These are phyloP conservation scores for Aphis craccivora DNA, from an alignment of 1,140 invertebrate species.

Conservation along the genomic window DNA sequence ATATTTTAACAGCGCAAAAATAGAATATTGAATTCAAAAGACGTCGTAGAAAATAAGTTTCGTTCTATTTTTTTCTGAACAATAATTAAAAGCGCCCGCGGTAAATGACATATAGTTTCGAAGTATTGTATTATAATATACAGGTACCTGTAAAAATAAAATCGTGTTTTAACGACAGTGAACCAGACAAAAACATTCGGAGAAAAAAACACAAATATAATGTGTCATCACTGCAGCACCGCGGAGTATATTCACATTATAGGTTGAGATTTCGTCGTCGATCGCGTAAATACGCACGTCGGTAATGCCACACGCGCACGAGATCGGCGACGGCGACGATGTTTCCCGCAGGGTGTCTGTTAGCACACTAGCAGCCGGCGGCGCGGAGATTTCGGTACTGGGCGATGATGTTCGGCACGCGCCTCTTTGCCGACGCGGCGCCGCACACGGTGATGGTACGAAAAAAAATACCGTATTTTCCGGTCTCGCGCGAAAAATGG, in stretches of 20 bases:
- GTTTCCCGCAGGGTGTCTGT: conserved; percentile 13
- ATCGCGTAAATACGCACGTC: conserved; percentile 6
- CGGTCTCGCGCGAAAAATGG: not conserved
- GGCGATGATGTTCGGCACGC: conserved; percentile 54
- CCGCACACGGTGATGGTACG: not conserved
- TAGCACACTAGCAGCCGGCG: conserved; percentile 37
- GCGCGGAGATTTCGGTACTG: conserved; percentile 54
- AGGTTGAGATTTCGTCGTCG: not conserved
- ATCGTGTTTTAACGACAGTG: not conserved
- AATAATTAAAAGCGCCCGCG: not conserved
- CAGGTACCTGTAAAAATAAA: not conserved
- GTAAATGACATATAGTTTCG: not conserved
- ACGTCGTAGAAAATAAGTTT: not conserved
- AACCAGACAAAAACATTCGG: not conserved
- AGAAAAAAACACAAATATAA: not conserved
- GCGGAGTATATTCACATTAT: not conserved
- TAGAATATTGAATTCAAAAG: not conserved
- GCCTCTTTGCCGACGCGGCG: not conserved
- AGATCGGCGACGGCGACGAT: not conserved
- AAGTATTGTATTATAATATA: not conserved
- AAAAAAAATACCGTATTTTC: conserved; percentile 53
- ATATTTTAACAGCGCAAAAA: not conserved
- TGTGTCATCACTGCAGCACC: not conserved
- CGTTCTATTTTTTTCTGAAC: not conserved
- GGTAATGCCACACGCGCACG: too few relatives aligned